Base-by-base conservation (phyloP, 2,113 vertebrate species). In the Brachypodius melanocephalos region DNA sequence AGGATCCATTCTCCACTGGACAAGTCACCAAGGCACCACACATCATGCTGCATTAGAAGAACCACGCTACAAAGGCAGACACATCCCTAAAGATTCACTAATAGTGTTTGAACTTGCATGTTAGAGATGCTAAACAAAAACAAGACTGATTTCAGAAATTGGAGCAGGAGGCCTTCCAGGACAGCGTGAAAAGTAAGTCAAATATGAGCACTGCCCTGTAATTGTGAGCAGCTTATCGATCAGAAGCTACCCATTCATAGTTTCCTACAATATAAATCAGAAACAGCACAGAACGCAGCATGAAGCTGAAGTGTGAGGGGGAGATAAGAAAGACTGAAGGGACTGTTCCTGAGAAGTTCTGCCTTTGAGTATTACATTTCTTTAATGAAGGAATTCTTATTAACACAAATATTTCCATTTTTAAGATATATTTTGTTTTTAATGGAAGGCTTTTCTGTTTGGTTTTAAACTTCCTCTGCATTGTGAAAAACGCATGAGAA, bases 401-500 rank as follows among this genome's bases (percentile, higher is more conserved):
- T 83, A 77, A 88, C 40, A 88, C 18, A 94, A 93, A 84, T 86
- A 90, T 34, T 84, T 90, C 48, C 4, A 52, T 67, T 90, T 69
- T 7, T 0, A 0, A 76, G 66, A 55, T 8, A 2, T 25, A 42
- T 49, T 88, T 77, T 90, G 18, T 42, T 95, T 93, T 84, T 49
- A 94, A 88, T 19, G 13, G 13, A 58, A 29, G 26, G 14, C 1
- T 65, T 85, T 96, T 90, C 68, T 95, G 59, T 96, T 95, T 94
- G 88, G 55, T 25, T 93, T 91, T 89, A 77, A 66, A 67, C 31
- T 97, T 96, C 88, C 91, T 91, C 68, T 88, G 55, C 68, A 93
- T 80, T 94, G 65, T 93, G 85, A 82, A 91, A 96, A 96, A 80
- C 14, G 79, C 75, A n/a, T 88, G 85, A 88, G 94, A 96, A 97